Evolutionary conservation across 2,113 vertebrate genomes (phyloP).

Genomic region (Chascanopsetta lugubris): DNA sequence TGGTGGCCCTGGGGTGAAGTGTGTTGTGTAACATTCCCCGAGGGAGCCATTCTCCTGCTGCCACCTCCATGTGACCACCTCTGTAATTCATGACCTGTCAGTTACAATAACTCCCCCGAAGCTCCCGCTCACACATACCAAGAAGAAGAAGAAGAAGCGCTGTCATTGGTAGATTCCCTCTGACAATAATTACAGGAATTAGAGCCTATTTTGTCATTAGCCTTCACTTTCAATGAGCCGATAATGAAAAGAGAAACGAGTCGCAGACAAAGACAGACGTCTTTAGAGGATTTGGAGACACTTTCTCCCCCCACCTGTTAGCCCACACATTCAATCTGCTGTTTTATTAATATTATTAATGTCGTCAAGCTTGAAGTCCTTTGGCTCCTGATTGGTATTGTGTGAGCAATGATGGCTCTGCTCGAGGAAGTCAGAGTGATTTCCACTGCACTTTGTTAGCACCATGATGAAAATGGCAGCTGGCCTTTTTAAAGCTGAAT

Average conservation of each 20-base stretch:
- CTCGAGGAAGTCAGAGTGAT: conserved; percentile 76
- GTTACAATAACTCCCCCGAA: conserved; percentile 61
- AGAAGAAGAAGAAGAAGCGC: conserved; percentile 64
- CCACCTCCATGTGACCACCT: conserved; percentile 58
- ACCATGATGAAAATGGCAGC: conserved; percentile 82
- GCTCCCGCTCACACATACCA: conserved; percentile 64
- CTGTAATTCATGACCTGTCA: conserved; percentile 69
- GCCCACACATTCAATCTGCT: conserved; percentile 76
- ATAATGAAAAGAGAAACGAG: conserved; percentile 79
- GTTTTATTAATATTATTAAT: conserved; percentile 85
- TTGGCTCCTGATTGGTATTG: conserved; percentile 78
- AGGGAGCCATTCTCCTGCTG: conserved; percentile 42
- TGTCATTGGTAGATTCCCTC: conserved; percentile 74
- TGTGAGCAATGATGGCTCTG: conserved; percentile 76
- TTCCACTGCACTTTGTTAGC: conserved; percentile 82
- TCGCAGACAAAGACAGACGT: conserved; percentile 76
- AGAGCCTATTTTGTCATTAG: conserved; percentile 81
- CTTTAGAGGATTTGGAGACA: conserved; percentile 75
- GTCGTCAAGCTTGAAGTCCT: conserved; percentile 65
- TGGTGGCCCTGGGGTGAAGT: conserved; percentile 49
- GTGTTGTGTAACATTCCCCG: conserved; percentile 65
- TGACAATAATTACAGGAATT: conserved; percentile 86
- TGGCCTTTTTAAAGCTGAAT: conserved; percentile 77
- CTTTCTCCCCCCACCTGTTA: conserved; percentile 50
- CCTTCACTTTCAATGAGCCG: conserved; percentile 77